Conservation (phyloP, 2,888 invertebrate genomes). For the Plebejus anna region DNA sequence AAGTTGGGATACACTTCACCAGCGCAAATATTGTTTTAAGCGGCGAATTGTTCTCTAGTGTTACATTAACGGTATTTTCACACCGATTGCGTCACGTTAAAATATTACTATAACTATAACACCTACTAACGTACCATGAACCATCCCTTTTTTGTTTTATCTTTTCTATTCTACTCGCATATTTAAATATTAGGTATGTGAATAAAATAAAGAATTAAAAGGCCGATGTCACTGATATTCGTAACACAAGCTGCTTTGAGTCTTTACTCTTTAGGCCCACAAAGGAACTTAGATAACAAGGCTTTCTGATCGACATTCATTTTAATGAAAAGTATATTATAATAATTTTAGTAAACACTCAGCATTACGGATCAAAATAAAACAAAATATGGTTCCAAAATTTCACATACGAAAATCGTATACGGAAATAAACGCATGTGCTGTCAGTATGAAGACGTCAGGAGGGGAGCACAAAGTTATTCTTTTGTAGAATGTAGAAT, state of each 20-base stretch:
- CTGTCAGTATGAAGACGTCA: constrained; percentile 31
- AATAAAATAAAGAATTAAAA: no score
- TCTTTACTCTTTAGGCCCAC: no score
- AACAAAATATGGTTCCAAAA: background rate
- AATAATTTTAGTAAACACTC: no score
- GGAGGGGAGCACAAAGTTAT: constrained; percentile 21
- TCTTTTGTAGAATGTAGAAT: constrained; percentile 34
- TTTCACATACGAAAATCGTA: background rate
- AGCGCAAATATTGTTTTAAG: constrained; percentile 32
- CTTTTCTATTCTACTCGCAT: background rate
- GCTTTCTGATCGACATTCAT: background rate
- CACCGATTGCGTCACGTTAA: background rate
- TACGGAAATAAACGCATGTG: background rate
- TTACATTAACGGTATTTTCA: constrained; percentile 17
- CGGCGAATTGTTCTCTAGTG: constrained; percentile 24
- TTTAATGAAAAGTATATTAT: no score
- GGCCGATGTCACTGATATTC: no score
- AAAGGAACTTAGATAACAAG: background rate
- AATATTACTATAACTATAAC: background rate
- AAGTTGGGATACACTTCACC: constrained; percentile 23
- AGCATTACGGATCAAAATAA: background rate
- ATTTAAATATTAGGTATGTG: no score
- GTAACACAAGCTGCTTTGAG: no score
- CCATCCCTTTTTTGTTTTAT: background rate
- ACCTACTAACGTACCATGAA: background rate